Evolutionary conservation across 2,113 vertebrate species (phyloP).

Genomic region (Coptodon bakossiorum): DNA sequence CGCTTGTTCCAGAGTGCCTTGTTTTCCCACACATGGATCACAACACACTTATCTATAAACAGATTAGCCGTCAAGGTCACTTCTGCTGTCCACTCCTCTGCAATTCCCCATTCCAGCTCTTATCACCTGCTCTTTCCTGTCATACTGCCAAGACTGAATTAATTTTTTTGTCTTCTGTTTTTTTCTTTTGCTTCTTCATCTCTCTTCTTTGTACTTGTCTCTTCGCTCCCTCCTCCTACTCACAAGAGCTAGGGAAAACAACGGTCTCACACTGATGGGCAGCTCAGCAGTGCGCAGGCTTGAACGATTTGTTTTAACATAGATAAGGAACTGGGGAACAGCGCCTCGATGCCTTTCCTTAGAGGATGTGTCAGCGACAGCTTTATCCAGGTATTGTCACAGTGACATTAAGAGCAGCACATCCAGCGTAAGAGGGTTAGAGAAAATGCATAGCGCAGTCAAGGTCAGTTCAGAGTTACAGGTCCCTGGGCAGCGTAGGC

Average conservation of each 20-base stretch:
- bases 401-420: not conserved
- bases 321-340: slow-evolving; percentile 24
- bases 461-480: slow-evolving; percentile 46
- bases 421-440: not conserved
- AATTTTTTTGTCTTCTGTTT: not conserved
- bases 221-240: not conserved
- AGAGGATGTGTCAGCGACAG: slow-evolving; percentile 60
- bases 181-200: not conserved
- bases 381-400: slow-evolving; percentile 45
- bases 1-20: slow-evolving; percentile 14
- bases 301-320: slow-evolving; percentile 42
- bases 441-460: not conserved
- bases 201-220: not conserved
- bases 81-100: not conserved
- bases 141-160: not conserved
- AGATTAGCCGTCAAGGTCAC: slow-evolving; percentile 42
- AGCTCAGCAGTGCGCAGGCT: not conserved
- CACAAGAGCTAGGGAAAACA: not conserved
- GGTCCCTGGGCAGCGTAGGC: not conserved
- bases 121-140: not conserved
- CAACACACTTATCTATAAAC: slow-evolving; percentile 43
- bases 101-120: not conserved
- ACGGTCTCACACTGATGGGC: slow-evolving; percentile 6
- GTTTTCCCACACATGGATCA: slow-evolving; percentile 50
- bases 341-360: slow-evolving; percentile 14